phyloP scores from a whole-genome alignment of 2,113 vertebrate genomes.

The Malurus alboscapulatus region DNA sequence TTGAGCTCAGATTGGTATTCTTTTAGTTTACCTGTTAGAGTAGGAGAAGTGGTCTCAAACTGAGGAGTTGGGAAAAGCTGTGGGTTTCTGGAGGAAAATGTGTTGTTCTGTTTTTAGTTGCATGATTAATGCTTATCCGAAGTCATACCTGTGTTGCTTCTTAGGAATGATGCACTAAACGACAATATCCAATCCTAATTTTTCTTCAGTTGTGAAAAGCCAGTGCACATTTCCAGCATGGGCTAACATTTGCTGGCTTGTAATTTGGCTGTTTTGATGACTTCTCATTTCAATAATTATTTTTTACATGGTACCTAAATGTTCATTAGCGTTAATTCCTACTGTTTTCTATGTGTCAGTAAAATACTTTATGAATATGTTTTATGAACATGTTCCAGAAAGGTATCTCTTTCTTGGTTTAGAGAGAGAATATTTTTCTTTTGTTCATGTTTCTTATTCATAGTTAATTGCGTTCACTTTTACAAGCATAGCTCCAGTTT shows the following conservation, averaged over 20 bases:
- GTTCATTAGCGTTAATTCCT: not conserved
- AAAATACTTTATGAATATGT: not conserved
- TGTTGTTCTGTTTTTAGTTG: not conserved
- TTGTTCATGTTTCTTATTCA: not conserved
- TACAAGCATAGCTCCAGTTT: not conserved
- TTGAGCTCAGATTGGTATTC: not conserved
- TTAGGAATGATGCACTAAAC: not conserved
- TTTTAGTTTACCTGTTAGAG: not conserved
- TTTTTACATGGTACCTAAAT: not conserved
- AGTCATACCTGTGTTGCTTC: not conserved
- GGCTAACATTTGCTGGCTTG: not conserved
- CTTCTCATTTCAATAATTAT: not conserved
- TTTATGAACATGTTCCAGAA: not conserved
- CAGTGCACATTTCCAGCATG: not conserved
- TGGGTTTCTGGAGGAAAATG: not conserved
- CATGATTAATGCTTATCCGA: rapidly evolving
- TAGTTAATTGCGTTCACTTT: not conserved
- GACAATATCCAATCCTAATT: not conserved
- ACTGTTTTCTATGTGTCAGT: not conserved
- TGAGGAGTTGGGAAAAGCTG: not conserved
- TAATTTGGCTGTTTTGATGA: not conserved
- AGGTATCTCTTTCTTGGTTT: not conserved
- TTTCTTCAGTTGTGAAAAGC: not conserved
- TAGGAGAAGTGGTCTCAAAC: not conserved
- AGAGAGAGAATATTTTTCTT: not conserved